Evolutionary conservation across 2,797 vertebrate genomes (phyloP), one percentile per base, ranked within the genome.

Genomic region (Jordanella pulchra): DNA sequence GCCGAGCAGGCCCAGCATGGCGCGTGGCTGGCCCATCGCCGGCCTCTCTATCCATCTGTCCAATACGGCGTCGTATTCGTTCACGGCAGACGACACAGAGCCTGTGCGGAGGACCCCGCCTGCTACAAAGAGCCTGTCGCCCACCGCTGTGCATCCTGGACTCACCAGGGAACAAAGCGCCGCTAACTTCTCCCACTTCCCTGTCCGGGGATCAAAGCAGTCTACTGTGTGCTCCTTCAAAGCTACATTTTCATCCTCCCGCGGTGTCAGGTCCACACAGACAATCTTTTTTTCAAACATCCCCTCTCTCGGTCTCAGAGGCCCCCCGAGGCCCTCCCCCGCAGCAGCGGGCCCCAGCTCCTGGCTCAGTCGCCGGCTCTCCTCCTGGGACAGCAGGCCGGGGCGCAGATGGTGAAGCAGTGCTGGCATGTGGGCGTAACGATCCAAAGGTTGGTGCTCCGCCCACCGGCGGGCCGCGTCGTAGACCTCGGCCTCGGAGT

Each of bases 221-320:
- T 95, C 93, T 73, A 94, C 93, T 0, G 93, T 94, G 77, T 90
- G 93, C 81, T 95, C 94, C 28, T 84, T 83, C 3, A 89, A 63
- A 1, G 82, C 85, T 68, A 89, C 72, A 48, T 88, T 87, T 25
- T 92, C 93, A 27, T 95, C 93, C 58, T 95, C 94, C 12, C 93
- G 89, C 7, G 94, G 93, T 6, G 93, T 93, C 63, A 96, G 86
- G 70, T 95, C 95, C 79, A 96, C 91, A 0, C 95, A 96, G 9
- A 96, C 95, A 0, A 96, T 95, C 85, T 94, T 95, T 58, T 95
- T 94, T 79, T 96, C 95, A 65, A 94, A 95, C 95, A 96, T 96
- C 44, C 95, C 95, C 83, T 95, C 95, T 30, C 95, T 82, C 5
- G 94, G 94, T 55, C 93, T 90, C 27, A 95, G 82, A 0, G 95